Evolutionary conservation across 2,888 invertebrate genomes (phyloP).

Genomic region (Cephus pulcher): DNA sequence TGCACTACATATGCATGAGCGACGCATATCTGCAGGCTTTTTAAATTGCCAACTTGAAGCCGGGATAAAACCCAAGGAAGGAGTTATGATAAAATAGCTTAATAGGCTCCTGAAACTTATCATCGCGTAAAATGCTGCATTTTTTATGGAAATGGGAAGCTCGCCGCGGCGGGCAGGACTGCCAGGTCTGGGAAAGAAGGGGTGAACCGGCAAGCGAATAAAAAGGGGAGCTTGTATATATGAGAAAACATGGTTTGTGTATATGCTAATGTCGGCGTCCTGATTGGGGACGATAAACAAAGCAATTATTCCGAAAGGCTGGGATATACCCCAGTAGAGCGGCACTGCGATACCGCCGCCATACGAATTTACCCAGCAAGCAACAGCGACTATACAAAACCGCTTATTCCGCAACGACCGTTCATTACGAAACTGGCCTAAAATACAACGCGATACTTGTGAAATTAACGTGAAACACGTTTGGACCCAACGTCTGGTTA

Average conservation of each 20-base stretch:
- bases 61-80: slow-evolving; percentile 14
- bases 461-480: not conserved
- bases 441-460: not conserved
- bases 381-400: slow-evolving; percentile 5
- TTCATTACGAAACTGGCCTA: not conserved
- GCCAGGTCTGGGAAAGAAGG: slow-evolving; percentile 2
- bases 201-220: slow-evolving; percentile 8
- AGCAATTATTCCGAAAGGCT: slow-evolving; percentile 63
- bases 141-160: slow-evolving; percentile 18
- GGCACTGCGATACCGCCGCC: slow-evolving; percentile 19
- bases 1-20: slow-evolving; percentile 35
- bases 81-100: slow-evolving; percentile 29
- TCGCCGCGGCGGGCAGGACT: not conserved
- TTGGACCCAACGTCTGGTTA: not conserved
- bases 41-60: slow-evolving; percentile 16
- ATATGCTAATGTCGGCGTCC: slow-evolving; percentile 58
- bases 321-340: slow-evolving; percentile 36
- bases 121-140: slow-evolving; percentile 15
- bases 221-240: slow-evolving; percentile 10
- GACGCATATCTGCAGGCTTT: slow-evolving; percentile 22
- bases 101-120: slow-evolving; percentile 25
- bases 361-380: slow-evolving; percentile 20
- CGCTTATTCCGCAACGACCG: not conserved
- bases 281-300: slow-evolving; percentile 64
- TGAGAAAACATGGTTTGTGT: slow-evolving; percentile 38